Evolutionary conservation across 2,113 vertebrate genomes (phyloP), one percentile per base, ranked within the genome.

Genomic region (Hemibagrus wyckioides): DNA sequence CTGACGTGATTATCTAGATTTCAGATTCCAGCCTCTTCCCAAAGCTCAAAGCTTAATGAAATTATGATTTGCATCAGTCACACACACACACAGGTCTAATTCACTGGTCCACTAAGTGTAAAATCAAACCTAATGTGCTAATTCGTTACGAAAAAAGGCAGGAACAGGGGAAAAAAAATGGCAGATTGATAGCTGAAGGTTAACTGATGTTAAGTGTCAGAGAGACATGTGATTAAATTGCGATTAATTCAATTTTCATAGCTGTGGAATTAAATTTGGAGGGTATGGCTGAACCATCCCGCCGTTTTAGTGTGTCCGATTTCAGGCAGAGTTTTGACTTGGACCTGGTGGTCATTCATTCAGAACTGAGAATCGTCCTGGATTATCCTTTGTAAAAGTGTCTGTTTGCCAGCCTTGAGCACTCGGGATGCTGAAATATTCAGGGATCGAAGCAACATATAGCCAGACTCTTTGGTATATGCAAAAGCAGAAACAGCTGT

Each of bases 381-480:
- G 92, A 91, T 90, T 89, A 82, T 52, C 41, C 25, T 15, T 13
- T 25, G 14, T 50, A 23, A 39, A 86, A 57, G 54, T 23, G 77
- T 56, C 11, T 9, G 50, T 80, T 80, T 80, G 88, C 33, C 0
- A n/a, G 50, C 59, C 73, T 33, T n/a, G 85, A 44, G 48, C 33
- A 39, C 36, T 9, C 65, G 14, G 41, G n/a, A 71, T 10, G 75
- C 30, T 56, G 4, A 17, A 73, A 89, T 89, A 41, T 89, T 75
- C 85, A 89, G 90, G 90, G 89, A 89, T 89, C 87, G 39, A 76
- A 88, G 91, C 93, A 87, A 92, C 93, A 92, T 90, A 94, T 88
- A 94, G 95, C 93, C 95, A 94, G 91, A 93, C 93, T 97, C 96
- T 98, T 98, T 98, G 97, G 97, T 96, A 96, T 96, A 94, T 94